Conservation (phyloP, 2,888 invertebrate genomes). For the Drosophila kuntzei region DNA sequence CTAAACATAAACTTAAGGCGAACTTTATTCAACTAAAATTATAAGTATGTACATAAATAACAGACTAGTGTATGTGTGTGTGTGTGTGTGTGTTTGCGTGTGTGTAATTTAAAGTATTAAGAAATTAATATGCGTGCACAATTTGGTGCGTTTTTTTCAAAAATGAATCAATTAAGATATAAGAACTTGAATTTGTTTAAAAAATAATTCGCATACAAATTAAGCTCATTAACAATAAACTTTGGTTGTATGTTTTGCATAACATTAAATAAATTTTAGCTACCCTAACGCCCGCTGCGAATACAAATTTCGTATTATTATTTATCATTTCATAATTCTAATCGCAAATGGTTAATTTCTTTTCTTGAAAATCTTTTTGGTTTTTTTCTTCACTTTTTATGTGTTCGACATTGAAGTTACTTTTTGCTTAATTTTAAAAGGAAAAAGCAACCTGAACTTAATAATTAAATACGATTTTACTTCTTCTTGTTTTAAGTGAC, state of each 20-base stretch:
- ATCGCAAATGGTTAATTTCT: conserved; percentile 22
- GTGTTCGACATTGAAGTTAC: conserved; percentile 57
- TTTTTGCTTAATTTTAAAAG: conserved; percentile 61
- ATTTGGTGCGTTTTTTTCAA: conserved; percentile 38
- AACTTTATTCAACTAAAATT: conserved; percentile 56
- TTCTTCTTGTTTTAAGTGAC: conserved; percentile 12
- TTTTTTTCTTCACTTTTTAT: conserved; percentile 28
- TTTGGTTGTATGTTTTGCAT: conserved; percentile 63
- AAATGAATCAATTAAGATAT: conserved; percentile 48
- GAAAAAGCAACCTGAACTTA: conserved; percentile 62
- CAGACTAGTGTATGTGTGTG: conserved; percentile 76
- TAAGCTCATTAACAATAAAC: conserved; percentile 69
- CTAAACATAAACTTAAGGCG: conserved; percentile 72
- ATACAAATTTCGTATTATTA: conserved; percentile 47
- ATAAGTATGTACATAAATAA: conserved; percentile 76
- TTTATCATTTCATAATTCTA: conserved; percentile 41
- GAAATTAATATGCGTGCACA: conserved; percentile 62
- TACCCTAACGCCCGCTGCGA: conserved; percentile 73
- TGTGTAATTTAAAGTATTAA: conserved; percentile 34
- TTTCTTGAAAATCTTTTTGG: conserved; percentile 50
- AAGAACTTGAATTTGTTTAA: conserved; percentile 20
- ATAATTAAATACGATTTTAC: conserved; percentile 27
- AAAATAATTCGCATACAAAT: conserved; percentile 58
- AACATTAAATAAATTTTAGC: conserved; percentile 63
- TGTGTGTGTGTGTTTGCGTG: conserved; percentile 43